Base-by-base conservation (phyloP, 2,797 vertebrate genomes). In the Pelodytes ibericus region DNA sequence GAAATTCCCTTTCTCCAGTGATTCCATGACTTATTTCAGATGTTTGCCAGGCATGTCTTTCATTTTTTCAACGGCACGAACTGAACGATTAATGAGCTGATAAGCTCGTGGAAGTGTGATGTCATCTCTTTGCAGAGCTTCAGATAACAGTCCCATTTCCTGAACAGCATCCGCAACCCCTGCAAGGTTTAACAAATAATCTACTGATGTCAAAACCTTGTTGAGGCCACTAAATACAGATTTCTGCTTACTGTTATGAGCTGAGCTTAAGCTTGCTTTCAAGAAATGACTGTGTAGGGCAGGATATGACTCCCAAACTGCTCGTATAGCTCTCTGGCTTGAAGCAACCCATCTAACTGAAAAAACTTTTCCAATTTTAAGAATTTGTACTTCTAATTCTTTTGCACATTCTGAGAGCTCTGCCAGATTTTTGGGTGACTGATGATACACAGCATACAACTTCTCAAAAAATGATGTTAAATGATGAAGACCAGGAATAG, bases 31-130 rank as follows among this genome's bases (percentile, higher is more conserved):
- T 57, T 57, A 18, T 57, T 57, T 57, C 53, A 57, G 53, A 57
- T 57, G 6, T 57, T 57, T 57, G 53, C 53, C 53, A 57, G 53
- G 53, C 53, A 57, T 57, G 53, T 57, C 53, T 57, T 57, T 57
- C 53, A 57, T 57, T 57, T 57, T 26, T 24, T 22, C 24, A 22
- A 44, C 15, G 13, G 41, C 41, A 44, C 41, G 2, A 44, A 13
- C 41, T 44, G 41, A 44, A 13, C 41, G 2, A 2, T 44, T 1
- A 44, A 44, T 53, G 18, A 53, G 6, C 49, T 53, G 49, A 36
- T 36, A 2, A 20, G n/a, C 22, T 20, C 0, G 49, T 53, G 49
- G 20, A 53, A 53, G 49, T 53, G 49, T 53, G 49, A 53, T 53
- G 49, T 53, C 49, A 53, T 53, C 49, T 53, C 49, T 53, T 53